Evolutionary conservation across 2,888 invertebrate genomes (phyloP), one percentile per base, ranked within the genome.

Genomic region (Sepioteuthis lessoniana): DNA sequence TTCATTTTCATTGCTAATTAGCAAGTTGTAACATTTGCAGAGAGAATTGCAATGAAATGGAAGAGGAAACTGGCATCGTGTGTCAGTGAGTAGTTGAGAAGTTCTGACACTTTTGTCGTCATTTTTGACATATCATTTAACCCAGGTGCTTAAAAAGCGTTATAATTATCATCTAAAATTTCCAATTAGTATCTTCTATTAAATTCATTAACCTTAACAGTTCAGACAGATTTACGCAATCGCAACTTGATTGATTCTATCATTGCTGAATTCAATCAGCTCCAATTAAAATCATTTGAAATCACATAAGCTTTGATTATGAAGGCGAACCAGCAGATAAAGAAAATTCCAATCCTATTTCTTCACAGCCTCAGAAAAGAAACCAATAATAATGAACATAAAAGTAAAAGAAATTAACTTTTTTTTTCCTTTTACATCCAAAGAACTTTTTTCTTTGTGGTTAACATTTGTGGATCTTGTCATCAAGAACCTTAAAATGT

Each of bases 11-110:
- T n/a, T 76, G 76, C n/a, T 76, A 76, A 76, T 76, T 76, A 76
- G 76, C 76, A 76, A 76, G 76, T 76, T 76, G n/a, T n/a, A 76
- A 76, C n/a, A n/a, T n/a, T 76, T 76, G 76, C 76, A 76, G 76
- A 16, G 76, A 76, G n/a, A 35, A 76, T 76, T 76, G 76, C n/a
- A n/a, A 76, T n/a, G n/a, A 76, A 76, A 76, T 35, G 76, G 76
- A 76, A 76, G n/a, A 76, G 76, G 76, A 76, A 76, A n/a, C 13
- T 35, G n/a, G 76, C 76, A 76, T 76, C 76, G n/a, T 76, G 76
- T 76, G 76, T 76, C 76, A 76, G n/a, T 76, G 76, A 4, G n/a
- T 35, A 16, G 76, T 35, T 76, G 76, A 76, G 76, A 76, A 76
- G 76, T n/a, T 35, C 76, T 76, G 76, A 76, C 76, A 76, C 76